A percentile compares a stretch with the other conserved stretches of the same genome.
phyloP scores from a whole-genome alignment of 2,113 vertebrate species.

The Nothocercus julius region DNA sequence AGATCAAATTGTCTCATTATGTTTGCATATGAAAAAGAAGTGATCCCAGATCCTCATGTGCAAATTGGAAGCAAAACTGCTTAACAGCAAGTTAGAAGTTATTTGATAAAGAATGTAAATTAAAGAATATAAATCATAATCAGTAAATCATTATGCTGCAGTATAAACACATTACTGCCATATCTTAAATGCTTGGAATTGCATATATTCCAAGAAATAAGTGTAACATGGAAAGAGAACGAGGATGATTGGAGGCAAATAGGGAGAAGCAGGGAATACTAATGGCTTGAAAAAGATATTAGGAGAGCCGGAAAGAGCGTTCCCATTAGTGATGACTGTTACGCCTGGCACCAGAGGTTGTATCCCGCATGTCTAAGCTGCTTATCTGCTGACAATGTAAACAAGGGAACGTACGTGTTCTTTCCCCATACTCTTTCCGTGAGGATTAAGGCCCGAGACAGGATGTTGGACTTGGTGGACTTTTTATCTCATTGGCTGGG shows the following conservation, averaged over 20 bases:
- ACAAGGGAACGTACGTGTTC: rapidly evolving
- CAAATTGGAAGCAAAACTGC: background rate
- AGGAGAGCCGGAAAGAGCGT: background rate
- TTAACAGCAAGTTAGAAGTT: background rate
- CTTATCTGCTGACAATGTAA: background rate
- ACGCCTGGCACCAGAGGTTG: background rate
- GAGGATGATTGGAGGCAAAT: background rate
- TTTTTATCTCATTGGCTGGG: background rate
- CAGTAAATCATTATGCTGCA: background rate
- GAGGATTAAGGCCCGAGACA: background rate
- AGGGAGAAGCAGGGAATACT: background rate
- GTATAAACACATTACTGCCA: background rate
- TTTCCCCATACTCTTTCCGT: background rate
- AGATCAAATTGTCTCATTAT: background rate
- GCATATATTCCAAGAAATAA: background rate
- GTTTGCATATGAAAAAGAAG: background rate
- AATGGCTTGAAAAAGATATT: background rate
- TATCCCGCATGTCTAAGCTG: background rate
- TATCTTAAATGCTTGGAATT: background rate
- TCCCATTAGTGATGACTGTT: background rate
- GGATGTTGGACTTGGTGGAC: background rate
- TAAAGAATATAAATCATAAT: background rate
- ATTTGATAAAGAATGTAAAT: background rate
- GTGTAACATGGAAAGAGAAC: background rate
- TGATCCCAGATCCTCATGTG: background rate